phyloP scores from a whole-genome alignment of 2,113 vertebrate genomes.

The Onychostruthus taczanowskii region DNA sequence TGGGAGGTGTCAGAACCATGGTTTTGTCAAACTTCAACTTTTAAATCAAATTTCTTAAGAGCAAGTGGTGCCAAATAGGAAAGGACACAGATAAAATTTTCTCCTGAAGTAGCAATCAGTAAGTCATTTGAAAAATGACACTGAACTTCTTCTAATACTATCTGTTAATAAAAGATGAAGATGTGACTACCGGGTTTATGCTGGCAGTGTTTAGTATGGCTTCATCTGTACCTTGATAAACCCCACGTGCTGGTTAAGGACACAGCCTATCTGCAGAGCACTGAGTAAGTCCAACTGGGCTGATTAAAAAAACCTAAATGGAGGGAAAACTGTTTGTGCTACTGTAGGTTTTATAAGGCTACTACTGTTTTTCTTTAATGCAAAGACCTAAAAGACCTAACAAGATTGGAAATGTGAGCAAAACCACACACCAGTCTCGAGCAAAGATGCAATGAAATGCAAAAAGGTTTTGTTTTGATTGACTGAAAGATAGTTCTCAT shows the following conservation, averaged over 20 bases:
- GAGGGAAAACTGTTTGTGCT: neutral
- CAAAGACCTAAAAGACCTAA: neutral
- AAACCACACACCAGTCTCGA: neutral
- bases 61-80: neutral
- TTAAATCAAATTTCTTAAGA: neutral
- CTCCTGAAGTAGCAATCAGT: neutral
- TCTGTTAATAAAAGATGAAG: neutral
- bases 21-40: neutral
- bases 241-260: neutral
- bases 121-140: neutral
- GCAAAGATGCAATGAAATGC: neutral
- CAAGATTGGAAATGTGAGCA: neutral
- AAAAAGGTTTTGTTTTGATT: neutral
- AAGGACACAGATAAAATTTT: neutral
- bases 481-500: neutral
- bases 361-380: neutral
- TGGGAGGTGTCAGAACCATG: neutral
- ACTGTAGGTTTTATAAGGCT: neutral
- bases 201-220: neutral
- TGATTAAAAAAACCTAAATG: neutral
- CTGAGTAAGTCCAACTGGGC: neutral
- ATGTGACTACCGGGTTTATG: neutral
- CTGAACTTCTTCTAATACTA: neutral
- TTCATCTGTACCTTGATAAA: neutral
- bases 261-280: neutral